Evolutionary conservation across 2,113 vertebrate genomes (phyloP), one percentile per base, ranked within the genome.

Genomic region (Sarotherodon lohbergeri): DNA sequence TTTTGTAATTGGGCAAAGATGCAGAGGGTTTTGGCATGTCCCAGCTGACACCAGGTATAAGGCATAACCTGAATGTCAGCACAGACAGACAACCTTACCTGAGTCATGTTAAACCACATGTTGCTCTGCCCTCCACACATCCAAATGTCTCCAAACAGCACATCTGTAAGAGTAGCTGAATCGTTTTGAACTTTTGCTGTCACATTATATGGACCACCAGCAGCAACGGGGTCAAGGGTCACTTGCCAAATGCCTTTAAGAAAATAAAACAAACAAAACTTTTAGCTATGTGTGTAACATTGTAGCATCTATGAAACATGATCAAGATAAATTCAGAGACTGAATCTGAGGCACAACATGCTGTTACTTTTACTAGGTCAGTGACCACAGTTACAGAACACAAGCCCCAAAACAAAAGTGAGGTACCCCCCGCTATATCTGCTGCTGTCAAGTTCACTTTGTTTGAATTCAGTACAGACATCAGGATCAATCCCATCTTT

Each of bases 51-150:
- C 41, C 68, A 73, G 9, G 9, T 17, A n/a, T 10, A 9, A 36
- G 59, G 22, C 41, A 48, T 17, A 76, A 48, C 41, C 24, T 76
- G 41, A 76, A 48, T 29, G 24, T 24, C 13, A 27, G 13, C 68
- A 76, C 24, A 48, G 14, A 19, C 43, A 7, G n/a, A 46, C 22
- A 73, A 3, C 19, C 66, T 17, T 86, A 99, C 98, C 97, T 98
- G 95, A 34, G 86, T 50, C 71, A 93, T 4, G 96, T 95, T 94
- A 95, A 99, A 98, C 12, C 85, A 93, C 98, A 99, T 98, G 95
- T 99, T 99, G 95, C 98, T 99, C 85, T 99, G 98, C 2, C 98
- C 98, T 3, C 98, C 96, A 93, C 98, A 99, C 43, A 99, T 94
- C 98, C 98, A 99, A 80, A 98, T 91, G 0, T 99, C 98, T 56